Conservation (phyloP, 1,140 invertebrate genomes). For the Metaphire vulgaris region DNA sequence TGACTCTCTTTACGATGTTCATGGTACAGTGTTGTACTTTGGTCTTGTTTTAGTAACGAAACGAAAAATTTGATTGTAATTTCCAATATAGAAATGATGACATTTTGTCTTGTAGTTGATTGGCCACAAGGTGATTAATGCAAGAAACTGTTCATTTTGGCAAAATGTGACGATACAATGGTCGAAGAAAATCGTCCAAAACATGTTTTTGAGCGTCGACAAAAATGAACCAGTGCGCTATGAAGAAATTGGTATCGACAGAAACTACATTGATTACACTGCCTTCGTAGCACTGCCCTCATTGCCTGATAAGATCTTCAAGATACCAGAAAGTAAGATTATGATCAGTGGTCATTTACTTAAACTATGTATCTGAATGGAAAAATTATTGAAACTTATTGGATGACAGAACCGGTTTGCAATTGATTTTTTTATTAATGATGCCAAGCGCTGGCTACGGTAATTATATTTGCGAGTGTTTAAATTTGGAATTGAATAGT, state of each 20-base stretch:
- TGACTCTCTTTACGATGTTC: neutral
- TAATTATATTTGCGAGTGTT: neutral
- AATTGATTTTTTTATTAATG: neutral
- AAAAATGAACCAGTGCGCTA: constrained; percentile 64
- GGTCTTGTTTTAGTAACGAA: too few relatives aligned
- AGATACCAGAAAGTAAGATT: neutral
- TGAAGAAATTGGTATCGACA: constrained; percentile 90
- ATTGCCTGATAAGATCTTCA: constrained; percentile 6
- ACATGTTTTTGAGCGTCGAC: constrained; percentile 48
- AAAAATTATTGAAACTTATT: neutral
- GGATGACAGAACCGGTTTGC: neutral
- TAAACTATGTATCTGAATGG: neutral
- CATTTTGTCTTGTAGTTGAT: constrained; percentile 31
- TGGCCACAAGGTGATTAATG: constrained; percentile 31
- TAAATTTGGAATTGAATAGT: neutral
- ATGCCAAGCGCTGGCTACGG: neutral
- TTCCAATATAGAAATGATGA: too few relatives aligned
- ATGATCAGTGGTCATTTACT: neutral
- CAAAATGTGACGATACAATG: constrained; percentile 60
- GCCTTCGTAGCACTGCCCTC: constrained; percentile 60
- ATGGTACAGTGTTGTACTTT: neutral
- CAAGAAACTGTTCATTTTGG: constrained; percentile 63
- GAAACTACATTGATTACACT: constrained; percentile 81
- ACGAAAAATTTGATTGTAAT: too few relatives aligned
- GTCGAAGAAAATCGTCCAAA: constrained; percentile 79